These are phyloP conservation scores for Globodera ellingtonae DNA, from an alignment of 1,140 invertebrate genomes.

Conservation along the genomic window DNA sequence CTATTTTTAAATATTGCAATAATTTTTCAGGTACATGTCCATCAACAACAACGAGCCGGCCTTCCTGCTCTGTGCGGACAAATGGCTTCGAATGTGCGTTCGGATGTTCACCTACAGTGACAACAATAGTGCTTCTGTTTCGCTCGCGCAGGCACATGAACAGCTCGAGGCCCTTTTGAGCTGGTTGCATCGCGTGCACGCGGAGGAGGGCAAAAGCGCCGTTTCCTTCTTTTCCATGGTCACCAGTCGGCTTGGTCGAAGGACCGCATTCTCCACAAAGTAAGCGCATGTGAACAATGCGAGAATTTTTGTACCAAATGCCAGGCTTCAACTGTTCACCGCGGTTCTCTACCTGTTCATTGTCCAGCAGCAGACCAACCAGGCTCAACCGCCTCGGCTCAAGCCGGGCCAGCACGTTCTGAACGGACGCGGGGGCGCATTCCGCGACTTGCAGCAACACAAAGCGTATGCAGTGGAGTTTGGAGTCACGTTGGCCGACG, in stretches of 20 bases:
- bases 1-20: too few species aligned
- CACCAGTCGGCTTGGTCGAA: conserved; percentile 34
- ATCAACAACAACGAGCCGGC: conserved; percentile 18
- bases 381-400: conserved; percentile 31
- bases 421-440: conserved; percentile 31
- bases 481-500: conserved; percentile 8
- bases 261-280: conserved; percentile 32
- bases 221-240: conserved; percentile 41
- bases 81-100: conserved; percentile 41
- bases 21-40: conserved; percentile 32
- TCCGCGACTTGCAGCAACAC: conserved; percentile 39
- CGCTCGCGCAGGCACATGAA: conserved; percentile 34
- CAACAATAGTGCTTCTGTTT: neutral
- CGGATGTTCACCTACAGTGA: conserved; percentile 38
- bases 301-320: neutral
- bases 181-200: conserved; percentile 40
- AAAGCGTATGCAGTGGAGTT: conserved; percentile 27
- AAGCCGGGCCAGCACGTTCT: conserved; percentile 31
- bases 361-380: conserved; percentile 40
- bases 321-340: conserved; percentile 41
- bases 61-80: conserved; percentile 41
- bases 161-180: conserved; percentile 37
- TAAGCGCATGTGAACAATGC: neutral
- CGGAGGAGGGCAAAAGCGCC: conserved; percentile 46
- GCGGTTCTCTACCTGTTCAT: conserved; percentile 39